Evolutionary conservation across 2,888 invertebrate genomes (phyloP).

Genomic region (Aproaerema taeniolella): DNA sequence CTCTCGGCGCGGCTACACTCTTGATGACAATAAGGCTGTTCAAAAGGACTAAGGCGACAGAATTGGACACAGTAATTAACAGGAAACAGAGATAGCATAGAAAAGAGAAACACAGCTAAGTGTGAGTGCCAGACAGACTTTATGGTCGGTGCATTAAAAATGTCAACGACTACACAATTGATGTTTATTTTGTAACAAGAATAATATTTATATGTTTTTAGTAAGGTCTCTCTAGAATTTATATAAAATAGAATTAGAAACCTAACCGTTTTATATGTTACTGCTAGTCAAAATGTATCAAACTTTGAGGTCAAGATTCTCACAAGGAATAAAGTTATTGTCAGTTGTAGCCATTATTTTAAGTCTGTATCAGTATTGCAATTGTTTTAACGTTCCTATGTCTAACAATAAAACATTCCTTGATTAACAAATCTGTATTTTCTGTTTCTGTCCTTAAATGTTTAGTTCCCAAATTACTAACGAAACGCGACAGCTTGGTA

Average conservation of each 20-base stretch:
- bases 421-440: background rate
- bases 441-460: no score
- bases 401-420: conserved; percentile 9
- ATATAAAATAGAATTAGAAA: conserved; percentile 19
- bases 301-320: conserved; percentile 27
- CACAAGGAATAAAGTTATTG: conserved; percentile 5
- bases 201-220: conserved; percentile 16
- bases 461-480: no score
- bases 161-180: conserved; percentile 8
- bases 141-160: conserved; percentile 1
- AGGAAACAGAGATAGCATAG: conserved; percentile 52
- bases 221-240: conserved; percentile 28
- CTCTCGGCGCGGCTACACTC: conserved; percentile 44
- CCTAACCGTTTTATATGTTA: conserved; percentile 25
- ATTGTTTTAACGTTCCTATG: conserved; percentile 20
- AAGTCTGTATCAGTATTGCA: conserved; percentile 35
- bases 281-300: conserved; percentile 36
- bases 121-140: conserved; percentile 15
- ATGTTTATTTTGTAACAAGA: conserved; percentile 15
- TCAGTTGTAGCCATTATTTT: conserved; percentile 20
- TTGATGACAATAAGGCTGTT: conserved; percentile 56
- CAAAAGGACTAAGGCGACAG: conserved; percentile 30
- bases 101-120: conserved; percentile 20
- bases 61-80: conserved; percentile 44
- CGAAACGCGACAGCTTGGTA: no score